Percentiles rank a stretch among this genome's conserved stretches.
Conservation (phyloP, 2,113 vertebrate genomes). For the Heliornis fulica region DNA sequence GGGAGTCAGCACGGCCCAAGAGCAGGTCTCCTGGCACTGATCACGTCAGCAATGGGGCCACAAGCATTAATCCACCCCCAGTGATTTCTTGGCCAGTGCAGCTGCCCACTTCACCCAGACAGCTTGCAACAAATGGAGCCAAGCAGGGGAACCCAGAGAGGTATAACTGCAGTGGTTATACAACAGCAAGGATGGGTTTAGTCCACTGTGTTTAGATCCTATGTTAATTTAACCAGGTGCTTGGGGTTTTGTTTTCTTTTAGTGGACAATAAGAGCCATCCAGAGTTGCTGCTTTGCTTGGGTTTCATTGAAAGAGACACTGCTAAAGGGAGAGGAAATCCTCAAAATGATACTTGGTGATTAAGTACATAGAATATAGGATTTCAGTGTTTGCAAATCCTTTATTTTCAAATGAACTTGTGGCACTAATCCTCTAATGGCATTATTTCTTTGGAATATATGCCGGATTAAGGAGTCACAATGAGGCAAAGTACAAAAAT, state of each 20-base stretch:
- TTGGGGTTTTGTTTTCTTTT: background rate
- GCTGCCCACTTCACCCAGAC: background rate
- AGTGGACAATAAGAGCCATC: background rate
- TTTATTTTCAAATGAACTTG: conserved; percentile 79
- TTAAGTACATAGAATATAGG: conserved; percentile 69
- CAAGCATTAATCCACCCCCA: background rate
- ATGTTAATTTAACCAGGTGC: background rate
- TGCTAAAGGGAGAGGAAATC: conserved; percentile 62
- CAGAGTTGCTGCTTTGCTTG: background rate
- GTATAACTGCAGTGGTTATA: background rate
- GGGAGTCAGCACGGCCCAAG: background rate
- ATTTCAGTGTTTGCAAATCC: conserved; percentile 72
- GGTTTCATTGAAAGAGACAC: conserved; percentile 27
- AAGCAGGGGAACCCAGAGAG: background rate
- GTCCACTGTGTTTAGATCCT: background rate
- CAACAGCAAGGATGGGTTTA: background rate
- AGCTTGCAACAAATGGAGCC: background rate
- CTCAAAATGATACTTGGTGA: conserved; percentile 63
- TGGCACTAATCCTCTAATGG: conserved; percentile 83
- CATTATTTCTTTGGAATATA: conserved; percentile 81
- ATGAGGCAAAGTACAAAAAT: conserved; percentile 82
- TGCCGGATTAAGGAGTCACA: conserved; percentile 82
- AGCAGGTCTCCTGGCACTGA: background rate
- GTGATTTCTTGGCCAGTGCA: background rate
- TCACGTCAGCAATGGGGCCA: background rate